phyloP scores from a whole-genome alignment of 2,888 invertebrate genomes.

The Sceliomorpha sp. region DNA sequence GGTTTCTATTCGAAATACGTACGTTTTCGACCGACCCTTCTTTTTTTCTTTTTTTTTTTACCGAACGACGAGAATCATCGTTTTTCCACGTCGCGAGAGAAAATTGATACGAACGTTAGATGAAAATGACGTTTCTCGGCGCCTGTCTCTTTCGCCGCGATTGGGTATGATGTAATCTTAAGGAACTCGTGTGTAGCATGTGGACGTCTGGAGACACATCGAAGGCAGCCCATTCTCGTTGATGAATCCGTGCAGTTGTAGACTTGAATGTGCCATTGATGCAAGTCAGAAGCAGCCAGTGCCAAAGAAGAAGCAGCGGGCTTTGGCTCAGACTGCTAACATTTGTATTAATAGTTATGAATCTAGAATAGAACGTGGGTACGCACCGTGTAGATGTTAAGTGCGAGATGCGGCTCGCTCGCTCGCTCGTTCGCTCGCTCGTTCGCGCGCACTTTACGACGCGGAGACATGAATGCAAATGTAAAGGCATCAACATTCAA shows the following conservation, averaged over 20 bases:
- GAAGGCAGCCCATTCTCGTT: constrained; percentile 65
- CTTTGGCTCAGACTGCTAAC: constrained; percentile 68
- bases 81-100: no score
- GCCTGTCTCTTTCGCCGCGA: no score
- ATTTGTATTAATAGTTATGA: constrained; percentile 79
- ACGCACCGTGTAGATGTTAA: constrained; percentile 60
- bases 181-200: constrained; percentile 7
- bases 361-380: constrained; percentile 76
- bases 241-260: constrained; percentile 74
- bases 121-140: no score
- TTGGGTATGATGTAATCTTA: no score
- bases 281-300: constrained; percentile 66
- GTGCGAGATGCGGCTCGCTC: constrained; percentile 62
- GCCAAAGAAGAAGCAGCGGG: constrained; percentile 66
- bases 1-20: no score
- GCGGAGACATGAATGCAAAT: constrained; percentile 46
- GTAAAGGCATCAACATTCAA: constrained; percentile 30
- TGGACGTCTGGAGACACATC: constrained; percentile 44
- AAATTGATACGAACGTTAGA: no score
- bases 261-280: constrained; percentile 78
- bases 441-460: constrained; percentile 61
- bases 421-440: constrained; percentile 60
- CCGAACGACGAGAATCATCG: no score
- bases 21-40: no score
- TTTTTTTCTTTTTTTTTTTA: no score